A percentile compares a stretch with the other conserved stretches of the same genome.
phyloP scores from a whole-genome alignment of 2,113 vertebrate genomes.

The Fukomys damarensis region DNA sequence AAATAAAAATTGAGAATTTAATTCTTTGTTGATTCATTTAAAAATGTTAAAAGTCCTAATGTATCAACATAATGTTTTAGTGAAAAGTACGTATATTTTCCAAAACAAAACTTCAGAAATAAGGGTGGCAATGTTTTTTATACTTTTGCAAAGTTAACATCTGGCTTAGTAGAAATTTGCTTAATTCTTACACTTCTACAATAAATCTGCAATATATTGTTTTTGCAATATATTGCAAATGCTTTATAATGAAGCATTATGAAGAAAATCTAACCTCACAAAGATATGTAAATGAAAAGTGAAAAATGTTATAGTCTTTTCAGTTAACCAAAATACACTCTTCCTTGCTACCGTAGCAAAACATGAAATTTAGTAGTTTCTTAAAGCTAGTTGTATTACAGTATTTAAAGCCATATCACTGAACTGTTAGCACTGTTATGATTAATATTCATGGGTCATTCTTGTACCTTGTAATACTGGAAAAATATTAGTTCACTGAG shows the following conservation, averaged over 20 bases:
- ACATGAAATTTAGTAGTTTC: not conserved
- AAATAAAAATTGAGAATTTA: constrained; percentile 6
- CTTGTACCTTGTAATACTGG: not conserved
- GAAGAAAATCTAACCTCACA: constrained; percentile 9
- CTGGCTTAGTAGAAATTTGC: not conserved
- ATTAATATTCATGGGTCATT: not conserved
- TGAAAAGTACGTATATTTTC: not conserved
- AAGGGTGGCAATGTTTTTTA: constrained; percentile 16
- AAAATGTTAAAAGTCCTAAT: not conserved
- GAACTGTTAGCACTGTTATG: not conserved
- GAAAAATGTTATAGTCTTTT: not conserved
- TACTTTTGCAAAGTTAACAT: constrained; percentile 22
- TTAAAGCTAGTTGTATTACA: not conserved
- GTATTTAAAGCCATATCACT: not conserved
- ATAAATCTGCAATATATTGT: not conserved
- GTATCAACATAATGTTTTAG: not conserved
- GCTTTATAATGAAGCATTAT: not conserved
- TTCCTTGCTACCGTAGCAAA: not conserved
- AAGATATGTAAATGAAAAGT: not conserved
- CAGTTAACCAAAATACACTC: not conserved
- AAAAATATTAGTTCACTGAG: not conserved
- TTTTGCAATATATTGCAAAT: not conserved
- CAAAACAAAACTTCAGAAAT: not conserved
- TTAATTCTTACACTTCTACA: constrained; percentile 1
- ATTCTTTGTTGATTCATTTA: not conserved